Conservation (phyloP, 2,888 invertebrate species). For the Argyresthia albistria region DNA sequence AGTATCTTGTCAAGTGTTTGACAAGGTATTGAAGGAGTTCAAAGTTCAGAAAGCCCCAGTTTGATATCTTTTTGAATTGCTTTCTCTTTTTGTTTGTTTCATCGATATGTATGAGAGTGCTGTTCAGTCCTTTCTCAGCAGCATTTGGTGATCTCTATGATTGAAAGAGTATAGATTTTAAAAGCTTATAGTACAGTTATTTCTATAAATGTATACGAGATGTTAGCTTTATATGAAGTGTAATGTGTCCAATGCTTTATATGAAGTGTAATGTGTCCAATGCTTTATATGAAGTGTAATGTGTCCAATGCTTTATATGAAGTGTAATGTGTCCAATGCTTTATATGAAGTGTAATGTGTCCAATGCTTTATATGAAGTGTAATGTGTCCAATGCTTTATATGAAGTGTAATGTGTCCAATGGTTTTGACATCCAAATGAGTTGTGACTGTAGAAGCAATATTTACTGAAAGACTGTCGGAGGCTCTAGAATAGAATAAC, state of each 20-base stretch:
- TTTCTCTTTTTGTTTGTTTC: no score
- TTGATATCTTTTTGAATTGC: no score
- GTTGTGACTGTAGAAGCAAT: conserved; percentile 52
- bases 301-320: conserved; percentile 5
- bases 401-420: conserved; percentile 1
- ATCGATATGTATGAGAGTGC: no score
- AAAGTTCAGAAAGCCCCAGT: no score
- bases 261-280: conserved; percentile 2
- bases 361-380: conserved; percentile 5
- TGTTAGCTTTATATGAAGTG: not conserved
- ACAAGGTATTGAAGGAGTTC: no score
- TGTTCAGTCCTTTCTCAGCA: no score
- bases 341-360: not conserved
- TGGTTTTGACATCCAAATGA: conserved; percentile 14
- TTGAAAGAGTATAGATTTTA: not conserved
- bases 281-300: not conserved
- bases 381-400: no score
- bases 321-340: conserved; percentile 2
- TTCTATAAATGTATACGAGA: not conserved
- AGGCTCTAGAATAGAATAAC: conserved; percentile 34
- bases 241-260: conserved; percentile 3
- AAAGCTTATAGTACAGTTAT: not conserved
- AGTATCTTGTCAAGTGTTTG: no score
- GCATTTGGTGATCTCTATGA: no score
- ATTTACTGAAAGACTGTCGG: conserved; percentile 51